These are phyloP conservation scores for Leiothrix lutea DNA, from an alignment of 2,113 vertebrate genomes.

Conservation along the genomic window DNA sequence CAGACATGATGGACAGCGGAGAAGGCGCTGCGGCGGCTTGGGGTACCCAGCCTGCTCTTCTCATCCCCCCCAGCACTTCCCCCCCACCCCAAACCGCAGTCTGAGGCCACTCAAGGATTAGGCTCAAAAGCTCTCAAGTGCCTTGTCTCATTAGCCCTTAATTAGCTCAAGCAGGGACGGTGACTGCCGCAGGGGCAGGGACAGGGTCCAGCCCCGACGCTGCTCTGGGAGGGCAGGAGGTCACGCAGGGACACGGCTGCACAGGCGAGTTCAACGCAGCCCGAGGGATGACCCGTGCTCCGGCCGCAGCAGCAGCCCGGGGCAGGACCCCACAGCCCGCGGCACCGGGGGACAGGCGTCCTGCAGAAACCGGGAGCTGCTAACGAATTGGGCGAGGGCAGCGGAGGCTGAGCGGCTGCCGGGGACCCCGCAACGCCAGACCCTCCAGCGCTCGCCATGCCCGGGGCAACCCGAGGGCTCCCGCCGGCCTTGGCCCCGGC, in stretches of 20 bases:
- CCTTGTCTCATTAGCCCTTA: constrained; percentile 39
- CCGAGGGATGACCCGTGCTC: background rate
- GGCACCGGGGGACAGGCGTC: too few relatives aligned
- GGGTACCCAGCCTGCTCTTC: background rate
- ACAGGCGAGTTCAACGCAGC: rapidly evolving
- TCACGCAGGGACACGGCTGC: background rate
- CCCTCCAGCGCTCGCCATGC: too few relatives aligned
- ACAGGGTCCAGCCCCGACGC: background rate
- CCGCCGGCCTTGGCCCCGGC: too few relatives aligned
- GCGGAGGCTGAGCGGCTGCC: too few relatives aligned
- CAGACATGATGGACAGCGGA: rapidly evolving
- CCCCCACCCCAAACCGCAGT: background rate
- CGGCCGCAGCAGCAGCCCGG: background rate
- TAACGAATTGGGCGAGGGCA: too few relatives aligned
- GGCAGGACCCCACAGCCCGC: background rate
- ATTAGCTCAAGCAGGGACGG: constrained; percentile 15
- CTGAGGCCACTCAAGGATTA: constrained; percentile 3
- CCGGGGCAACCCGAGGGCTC: too few relatives aligned
- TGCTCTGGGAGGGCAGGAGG: background rate
- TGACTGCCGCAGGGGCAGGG: background rate
- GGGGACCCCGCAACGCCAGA: too few relatives aligned
- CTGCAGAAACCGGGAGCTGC: too few relatives aligned
- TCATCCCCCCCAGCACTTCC: background rate
- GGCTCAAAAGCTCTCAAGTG: constrained; percentile 16
- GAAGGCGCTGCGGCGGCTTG: rapidly evolving